Conservation (phyloP, 1,140 invertebrate species). For the Leptinotarsa lineolata region DNA sequence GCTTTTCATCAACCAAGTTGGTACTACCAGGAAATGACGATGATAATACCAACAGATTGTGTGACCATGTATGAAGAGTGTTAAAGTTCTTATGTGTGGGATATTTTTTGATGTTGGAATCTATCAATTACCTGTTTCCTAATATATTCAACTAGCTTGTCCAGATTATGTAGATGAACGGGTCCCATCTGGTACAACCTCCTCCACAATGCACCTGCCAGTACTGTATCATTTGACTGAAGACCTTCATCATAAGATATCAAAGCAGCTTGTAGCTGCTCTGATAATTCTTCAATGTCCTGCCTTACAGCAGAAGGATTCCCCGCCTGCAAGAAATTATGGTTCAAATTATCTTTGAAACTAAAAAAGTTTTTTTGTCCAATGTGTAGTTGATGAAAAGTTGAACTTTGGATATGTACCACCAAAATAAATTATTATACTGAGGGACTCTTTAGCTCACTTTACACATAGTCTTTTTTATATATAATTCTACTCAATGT, state of each 20-base stretch:
- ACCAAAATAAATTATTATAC: too few species aligned
- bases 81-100: too few species aligned
- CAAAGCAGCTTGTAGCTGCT: constrained; percentile 82
- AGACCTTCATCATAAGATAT: constrained; percentile 87
- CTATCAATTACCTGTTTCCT: constrained; percentile 66
- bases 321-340: constrained; percentile 56
- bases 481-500: too few species aligned
- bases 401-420: too few species aligned
- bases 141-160: constrained; percentile 71
- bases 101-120: not conserved
- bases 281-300: constrained; percentile 66
- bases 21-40: too few species aligned
- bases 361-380: too few species aligned
- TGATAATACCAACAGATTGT: too few species aligned
- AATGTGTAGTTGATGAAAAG: too few species aligned
- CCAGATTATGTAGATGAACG: constrained; percentile 66
- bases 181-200: constrained; percentile 70
- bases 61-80: too few species aligned
- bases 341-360: not conserved
- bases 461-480: too few species aligned
- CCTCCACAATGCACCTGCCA: constrained; percentile 85
- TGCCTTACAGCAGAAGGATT: constrained; percentile 62
- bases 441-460: too few species aligned
- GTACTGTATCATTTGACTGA: constrained; percentile 68
- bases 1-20: too few species aligned